Percentiles rank a stretch among this genome's conserved stretches.
These are phyloP conservation scores for Molossus alvarezi DNA, from an alignment of 2,797 vertebrate genomes.

Conservation along the genomic window DNA sequence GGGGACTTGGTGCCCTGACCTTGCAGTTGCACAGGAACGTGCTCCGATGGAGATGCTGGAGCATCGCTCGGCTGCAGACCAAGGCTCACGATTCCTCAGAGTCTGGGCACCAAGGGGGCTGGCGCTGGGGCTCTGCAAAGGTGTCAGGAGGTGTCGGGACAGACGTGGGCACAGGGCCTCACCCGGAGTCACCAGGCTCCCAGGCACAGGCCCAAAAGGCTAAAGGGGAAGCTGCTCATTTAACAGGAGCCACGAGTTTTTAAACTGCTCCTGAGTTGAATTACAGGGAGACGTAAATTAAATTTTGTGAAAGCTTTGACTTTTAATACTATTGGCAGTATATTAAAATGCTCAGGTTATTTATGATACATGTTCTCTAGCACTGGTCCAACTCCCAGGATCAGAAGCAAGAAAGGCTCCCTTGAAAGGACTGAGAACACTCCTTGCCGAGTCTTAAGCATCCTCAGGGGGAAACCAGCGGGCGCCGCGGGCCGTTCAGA, in stretches of 20 bases:
- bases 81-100: not conserved
- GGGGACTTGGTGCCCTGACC: not conserved
- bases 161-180: not conserved
- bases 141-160: not conserved
- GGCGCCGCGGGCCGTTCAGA: not conserved
- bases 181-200: not conserved
- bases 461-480: not conserved
- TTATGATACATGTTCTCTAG: conserved; percentile 75
- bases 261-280: conserved; percentile 71
- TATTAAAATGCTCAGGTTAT: conserved; percentile 81
- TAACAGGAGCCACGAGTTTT: not conserved
- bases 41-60: no score
- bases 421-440: not conserved
- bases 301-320: conserved; percentile 83
- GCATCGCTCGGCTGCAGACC: not conserved
- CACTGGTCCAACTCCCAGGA: not conserved
- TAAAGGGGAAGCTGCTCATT: not conserved
- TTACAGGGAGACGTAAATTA: conserved; percentile 78
- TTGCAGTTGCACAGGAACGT: not conserved
- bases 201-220: not conserved
- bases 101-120: not conserved
- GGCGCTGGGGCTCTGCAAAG: not conserved
- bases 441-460: not conserved
- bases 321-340: conserved; percentile 82
- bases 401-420: conserved; percentile 1